Base-by-base conservation (phyloP, 2,888 invertebrate genomes). In the Nycteola revayana region DNA sequence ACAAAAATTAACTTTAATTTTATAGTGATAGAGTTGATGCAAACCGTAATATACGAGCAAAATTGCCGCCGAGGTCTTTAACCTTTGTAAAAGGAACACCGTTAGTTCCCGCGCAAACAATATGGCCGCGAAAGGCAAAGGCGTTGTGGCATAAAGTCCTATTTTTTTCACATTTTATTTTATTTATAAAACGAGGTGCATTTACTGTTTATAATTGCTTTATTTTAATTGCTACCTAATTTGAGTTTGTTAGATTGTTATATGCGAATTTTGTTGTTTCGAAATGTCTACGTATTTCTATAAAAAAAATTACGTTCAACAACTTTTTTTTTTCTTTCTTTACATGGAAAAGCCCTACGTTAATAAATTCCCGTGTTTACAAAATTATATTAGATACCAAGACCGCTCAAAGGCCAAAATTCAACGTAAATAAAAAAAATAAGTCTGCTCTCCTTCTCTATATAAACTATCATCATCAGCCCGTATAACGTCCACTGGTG, bases 101-200 rank as follows among this genome's bases (percentile, higher is more conserved):
- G 75, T 75, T 75, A 75, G 40, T 65, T 66, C 57, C 54, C 65
- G 66, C 68, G 63, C 64, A 67, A 66, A 64, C 67, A 69, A 62
- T 66, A 71, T 69, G 73, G 72, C 63, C 49, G 60, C 47, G 40
- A 50, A 40, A 52, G 18, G 54, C 45, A 50, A 51, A 48, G 44
- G 57, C 43, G 21, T 38, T 28, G 47, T 52, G 46, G 42, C 43
- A 49, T 48, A 58, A n/a, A 62, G 56, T 57, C 42, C 52, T 46
- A 54, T 44, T 50, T 42, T 53, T 35, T 44, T 56, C 49, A 33
- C 28, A 50, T 36, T 33, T 34, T 28, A 28, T 39, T 21, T 21
- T n/a, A 10, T 7, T 20, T 40, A 45, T 28, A 33, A 40, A 45
- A 27, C 26, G 23, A 40, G 25, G 30, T 40, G 32, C 33, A 21